phyloP scores from a whole-genome alignment of 2,888 invertebrate genomes.

The Glyphotaelius pellucidus region DNA sequence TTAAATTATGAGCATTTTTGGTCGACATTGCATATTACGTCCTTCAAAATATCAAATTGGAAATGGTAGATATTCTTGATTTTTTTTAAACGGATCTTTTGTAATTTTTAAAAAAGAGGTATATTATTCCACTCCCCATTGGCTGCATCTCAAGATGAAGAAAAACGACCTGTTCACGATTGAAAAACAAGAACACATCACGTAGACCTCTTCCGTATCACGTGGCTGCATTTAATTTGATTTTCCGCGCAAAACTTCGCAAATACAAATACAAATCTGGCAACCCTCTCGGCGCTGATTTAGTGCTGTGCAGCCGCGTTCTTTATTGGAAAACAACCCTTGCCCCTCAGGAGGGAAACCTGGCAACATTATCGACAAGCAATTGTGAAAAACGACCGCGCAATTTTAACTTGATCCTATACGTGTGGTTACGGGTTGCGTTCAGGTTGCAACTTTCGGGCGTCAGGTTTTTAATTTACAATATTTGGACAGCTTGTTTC shows the following conservation, averaged over 20 bases:
- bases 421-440: neutral
- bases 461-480: neutral
- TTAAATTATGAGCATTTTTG: too few relatives aligned
- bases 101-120: neutral
- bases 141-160: neutral
- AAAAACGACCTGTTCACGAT: neutral
- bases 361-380: constrained; percentile 51
- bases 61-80: too few relatives aligned
- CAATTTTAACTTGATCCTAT: constrained; percentile 25
- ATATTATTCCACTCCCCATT: neutral
- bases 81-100: too few relatives aligned
- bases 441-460: neutral
- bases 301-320: constrained; percentile 37
- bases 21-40: too few relatives aligned
- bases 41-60: too few relatives aligned
- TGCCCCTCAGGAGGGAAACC: constrained; percentile 41
- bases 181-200: neutral
- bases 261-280: constrained; percentile 17
- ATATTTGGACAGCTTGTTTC: neutral
- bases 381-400: constrained; percentile 52
- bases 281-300: constrained; percentile 26
- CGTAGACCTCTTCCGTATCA: neutral
- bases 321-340: constrained; percentile 57
- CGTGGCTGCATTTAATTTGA: constrained; percentile 24
- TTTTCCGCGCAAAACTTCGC: constrained; percentile 31